Evolutionary conservation across 2,888 invertebrate species (phyloP).

Genomic region (Leptopilina drosophilae): DNA sequence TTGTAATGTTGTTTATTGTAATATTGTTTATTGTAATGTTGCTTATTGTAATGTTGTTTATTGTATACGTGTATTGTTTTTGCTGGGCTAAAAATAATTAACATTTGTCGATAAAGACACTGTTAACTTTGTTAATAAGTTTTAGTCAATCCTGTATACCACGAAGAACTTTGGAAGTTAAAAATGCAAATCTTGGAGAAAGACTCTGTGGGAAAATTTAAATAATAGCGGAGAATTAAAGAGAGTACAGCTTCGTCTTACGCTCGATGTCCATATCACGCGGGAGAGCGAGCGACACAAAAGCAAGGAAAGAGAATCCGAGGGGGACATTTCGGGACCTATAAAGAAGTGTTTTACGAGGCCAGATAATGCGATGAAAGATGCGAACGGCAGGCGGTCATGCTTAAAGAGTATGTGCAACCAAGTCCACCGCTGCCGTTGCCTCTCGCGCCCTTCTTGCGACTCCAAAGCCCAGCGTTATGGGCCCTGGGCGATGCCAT

Average conservation of each 20-base stretch:
- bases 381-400: slow-evolving; percentile 74
- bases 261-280: slow-evolving; percentile 4
- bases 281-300: slow-evolving; percentile 3
- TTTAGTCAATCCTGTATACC: too few relatives aligned
- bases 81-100: too few relatives aligned
- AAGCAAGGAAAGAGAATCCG: slow-evolving; percentile 33
- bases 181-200: too few relatives aligned
- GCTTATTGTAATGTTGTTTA: too few relatives aligned
- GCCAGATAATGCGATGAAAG: slow-evolving; percentile 76
- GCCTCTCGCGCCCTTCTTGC: slow-evolving; percentile 56
- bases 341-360: slow-evolving; percentile 75
- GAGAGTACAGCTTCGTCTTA: slow-evolving; percentile 5
- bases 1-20: too few relatives aligned
- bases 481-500: slow-evolving; percentile 60
- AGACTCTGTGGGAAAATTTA: background rate
- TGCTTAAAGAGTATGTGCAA: slow-evolving; percentile 73
- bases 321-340: slow-evolving; percentile 56
- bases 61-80: too few relatives aligned
- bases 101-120: too few relatives aligned
- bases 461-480: slow-evolving; percentile 46
- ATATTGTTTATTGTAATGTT: too few relatives aligned
- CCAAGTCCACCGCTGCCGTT: slow-evolving; percentile 61
- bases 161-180: too few relatives aligned
- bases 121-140: too few relatives aligned
- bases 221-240: background rate